phyloP scores from a whole-genome alignment of 2,888 invertebrate genomes.

The Morpho achilles region DNA sequence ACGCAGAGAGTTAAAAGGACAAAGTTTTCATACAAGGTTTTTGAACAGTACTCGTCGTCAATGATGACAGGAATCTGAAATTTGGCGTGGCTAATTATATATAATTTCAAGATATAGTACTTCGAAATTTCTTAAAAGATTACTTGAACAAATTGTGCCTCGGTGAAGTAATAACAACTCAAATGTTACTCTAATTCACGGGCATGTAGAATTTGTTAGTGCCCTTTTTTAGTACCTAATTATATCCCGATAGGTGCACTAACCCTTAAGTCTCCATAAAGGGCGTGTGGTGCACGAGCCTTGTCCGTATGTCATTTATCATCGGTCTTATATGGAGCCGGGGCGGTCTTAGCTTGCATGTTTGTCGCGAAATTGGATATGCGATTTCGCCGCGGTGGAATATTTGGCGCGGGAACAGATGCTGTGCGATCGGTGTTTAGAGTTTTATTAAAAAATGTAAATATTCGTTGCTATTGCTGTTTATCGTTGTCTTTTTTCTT shows the following conservation, averaged over 20 bases:
- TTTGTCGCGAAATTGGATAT: constrained; percentile 21
- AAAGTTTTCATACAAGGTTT: no score
- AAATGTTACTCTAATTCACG: constrained; percentile 12
- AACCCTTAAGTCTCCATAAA: constrained; percentile 25
- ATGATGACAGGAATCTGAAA: no score
- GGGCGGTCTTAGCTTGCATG: constrained; percentile 21
- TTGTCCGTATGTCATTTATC: constrained; percentile 24
- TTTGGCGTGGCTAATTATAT: neutral
- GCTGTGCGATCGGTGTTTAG: no score
- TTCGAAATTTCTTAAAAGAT: no score
- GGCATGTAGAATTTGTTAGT: constrained; percentile 20
- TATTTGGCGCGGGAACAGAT: no score
- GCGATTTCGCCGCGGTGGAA: neutral
- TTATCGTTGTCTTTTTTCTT: no score
- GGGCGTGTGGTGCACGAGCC: constrained; percentile 20
- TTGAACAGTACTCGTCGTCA: no score
- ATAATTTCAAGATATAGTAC: neutral
- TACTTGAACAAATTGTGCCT: neutral
- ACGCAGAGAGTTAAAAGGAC: no score
- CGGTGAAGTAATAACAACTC: neutral
- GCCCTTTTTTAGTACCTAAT: constrained; percentile 26
- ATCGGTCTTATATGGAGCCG: constrained; percentile 24
- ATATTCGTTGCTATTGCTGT: no score
- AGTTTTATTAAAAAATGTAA: no score
- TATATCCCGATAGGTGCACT: constrained; percentile 25